Base-by-base conservation (phyloP, 2,797 vertebrate genomes). In the Pangasius sanitwongsei region DNA sequence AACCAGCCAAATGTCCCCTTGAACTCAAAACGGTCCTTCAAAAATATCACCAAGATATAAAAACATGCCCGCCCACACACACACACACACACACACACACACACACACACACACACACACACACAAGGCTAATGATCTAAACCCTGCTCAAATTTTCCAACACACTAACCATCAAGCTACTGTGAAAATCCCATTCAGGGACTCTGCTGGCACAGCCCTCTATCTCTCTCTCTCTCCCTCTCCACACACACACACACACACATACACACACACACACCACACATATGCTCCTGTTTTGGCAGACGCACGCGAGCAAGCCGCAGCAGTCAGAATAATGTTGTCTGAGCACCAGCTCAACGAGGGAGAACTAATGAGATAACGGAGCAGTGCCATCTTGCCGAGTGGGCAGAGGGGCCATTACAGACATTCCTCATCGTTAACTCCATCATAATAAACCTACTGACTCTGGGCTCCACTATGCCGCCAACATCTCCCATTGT, bases 321-420 rank as follows among this genome's bases (percentile, higher is more conserved):
- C 91, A 92, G 90, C 88, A 86, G 92, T 89, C 90, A 89, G 92
- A 91, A 93, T 92, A 92, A 93, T 90, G 88, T 88, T 91, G 93
- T 90, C 91, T 90, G 93, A 85, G 88, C 83, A 89, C 89, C 61
- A 81, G 91, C 87, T 93, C 88, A 93, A 88, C 87, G 88, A 94
- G 87, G 81, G 90, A 91, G 94, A 95, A 93, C 92, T 94, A 95
- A 94, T 93, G 92, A 93, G 87, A 89, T 91, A 75, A 89, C 86
- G 90, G 91, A 94, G 91, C 89, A 90, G 90, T 93, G 93, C 93
- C 94, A 95, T 91, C 93, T 92, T 91, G 85, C 85, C 86, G 61
- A 78, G 78, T 55, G 84, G 67, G 31, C 91, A 72, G 92, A 93
- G 89, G 92, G 88, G 91, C 92, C 89, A 57, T 87, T 74, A 92